A percentile compares a stretch with the other conserved stretches of the same genome.
Conservation (phyloP, 2,113 vertebrate genomes). For the Silurus glanis region DNA sequence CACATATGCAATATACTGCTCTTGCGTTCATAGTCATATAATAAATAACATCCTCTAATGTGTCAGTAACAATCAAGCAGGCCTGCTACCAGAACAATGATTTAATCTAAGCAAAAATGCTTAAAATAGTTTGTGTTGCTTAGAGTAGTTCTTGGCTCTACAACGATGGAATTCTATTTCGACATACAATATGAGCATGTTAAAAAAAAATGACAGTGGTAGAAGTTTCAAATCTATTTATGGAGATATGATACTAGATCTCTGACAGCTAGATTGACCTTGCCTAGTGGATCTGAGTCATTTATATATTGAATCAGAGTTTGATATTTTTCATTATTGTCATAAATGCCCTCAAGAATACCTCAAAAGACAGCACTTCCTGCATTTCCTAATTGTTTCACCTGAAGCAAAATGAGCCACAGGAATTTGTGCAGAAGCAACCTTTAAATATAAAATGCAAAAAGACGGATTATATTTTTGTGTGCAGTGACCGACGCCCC, state of each 20-base stretch:
- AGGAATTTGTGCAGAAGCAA: not conserved
- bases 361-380: not conserved
- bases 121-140: too few relatives aligned
- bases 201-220: not conserved
- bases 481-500: not conserved
- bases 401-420: not conserved
- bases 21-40: not conserved
- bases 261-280: slow-evolving; percentile 7
- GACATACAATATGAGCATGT: not conserved
- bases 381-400: not conserved
- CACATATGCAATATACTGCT: not conserved
- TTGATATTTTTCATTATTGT: not conserved
- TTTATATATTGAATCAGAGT: not conserved
- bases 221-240: not conserved
- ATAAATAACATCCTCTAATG: not conserved
- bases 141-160: not conserved
- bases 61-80: not conserved
- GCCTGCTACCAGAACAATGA: not conserved
- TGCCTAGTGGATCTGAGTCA: not conserved
- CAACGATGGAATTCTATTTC: not conserved
- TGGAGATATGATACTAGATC: not conserved
- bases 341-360: not conserved
- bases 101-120: not conserved
- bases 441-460: not conserved
- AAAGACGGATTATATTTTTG: not conserved